Conservation (phyloP, 2,113 vertebrate genomes). For the Oncorhynchus tshawytscha region DNA sequence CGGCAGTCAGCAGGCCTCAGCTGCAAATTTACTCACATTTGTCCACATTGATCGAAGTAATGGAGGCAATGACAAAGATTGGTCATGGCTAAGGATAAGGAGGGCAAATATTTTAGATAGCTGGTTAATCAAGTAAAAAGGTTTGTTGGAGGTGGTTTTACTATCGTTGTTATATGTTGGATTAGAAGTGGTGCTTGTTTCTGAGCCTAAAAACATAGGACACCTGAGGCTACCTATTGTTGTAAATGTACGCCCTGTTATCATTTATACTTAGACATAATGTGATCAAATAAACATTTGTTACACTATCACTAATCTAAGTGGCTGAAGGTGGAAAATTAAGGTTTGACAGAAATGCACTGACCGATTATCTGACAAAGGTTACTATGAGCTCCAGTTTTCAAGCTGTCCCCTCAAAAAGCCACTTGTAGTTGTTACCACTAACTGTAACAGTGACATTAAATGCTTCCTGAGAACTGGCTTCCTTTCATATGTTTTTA, state of each 20-base stretch:
- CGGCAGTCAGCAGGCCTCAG: slow-evolving; percentile 43
- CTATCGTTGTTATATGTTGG: slow-evolving; percentile 30
- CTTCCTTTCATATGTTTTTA: background rate
- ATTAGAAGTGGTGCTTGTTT: slow-evolving; percentile 44
- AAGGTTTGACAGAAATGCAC: slow-evolving; percentile 35
- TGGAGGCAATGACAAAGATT: slow-evolving; percentile 8
- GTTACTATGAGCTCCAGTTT: slow-evolving; percentile 35
- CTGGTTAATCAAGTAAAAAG: slow-evolving; percentile 24
- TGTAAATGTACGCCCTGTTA: too few relatives aligned
- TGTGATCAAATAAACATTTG: too few relatives aligned
- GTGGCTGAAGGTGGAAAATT: slow-evolving; percentile 1
- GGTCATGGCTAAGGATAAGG: slow-evolving; percentile 9
- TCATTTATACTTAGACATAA: too few relatives aligned
- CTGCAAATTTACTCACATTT: slow-evolving; percentile 64
- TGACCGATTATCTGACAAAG: slow-evolving; percentile 36
- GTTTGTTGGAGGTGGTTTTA: slow-evolving; percentile 8
- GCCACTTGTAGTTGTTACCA: too few relatives aligned
- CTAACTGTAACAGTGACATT: slow-evolving; percentile 25
- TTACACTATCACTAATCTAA: too few relatives aligned
- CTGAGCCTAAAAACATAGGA: too few relatives aligned
- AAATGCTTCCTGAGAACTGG: too few relatives aligned
- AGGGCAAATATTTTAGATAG: slow-evolving; percentile 12
- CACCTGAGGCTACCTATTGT: too few relatives aligned
- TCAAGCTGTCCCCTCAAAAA: slow-evolving; percentile 47
- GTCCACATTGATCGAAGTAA: slow-evolving; percentile 58